These are phyloP conservation scores for Dicyrtoma fusca DNA, from an alignment of 2,888 invertebrate species.

Conservation along the genomic window DNA sequence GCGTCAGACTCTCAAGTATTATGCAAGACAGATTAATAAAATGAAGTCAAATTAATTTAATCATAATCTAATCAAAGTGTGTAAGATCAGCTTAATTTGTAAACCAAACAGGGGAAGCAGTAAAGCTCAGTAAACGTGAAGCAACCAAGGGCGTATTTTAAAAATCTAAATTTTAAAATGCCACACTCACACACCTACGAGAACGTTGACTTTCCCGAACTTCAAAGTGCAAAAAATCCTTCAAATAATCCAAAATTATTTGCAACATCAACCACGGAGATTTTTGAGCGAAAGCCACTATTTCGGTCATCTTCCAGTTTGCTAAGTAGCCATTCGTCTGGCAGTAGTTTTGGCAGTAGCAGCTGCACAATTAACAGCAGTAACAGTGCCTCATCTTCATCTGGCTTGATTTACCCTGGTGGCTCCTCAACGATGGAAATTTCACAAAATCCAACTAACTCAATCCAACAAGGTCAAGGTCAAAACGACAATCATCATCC, in stretches of 20 bases:
- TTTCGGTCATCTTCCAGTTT: background rate
- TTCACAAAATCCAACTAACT: background rate
- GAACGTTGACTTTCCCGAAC: background rate
- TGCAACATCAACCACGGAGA: background rate
- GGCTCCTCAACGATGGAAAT: background rate
- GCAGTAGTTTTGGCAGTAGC: too few relatives aligned
- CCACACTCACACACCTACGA: conserved; percentile 1
- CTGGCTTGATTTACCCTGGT: too few relatives aligned
- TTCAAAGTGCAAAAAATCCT: too few relatives aligned
- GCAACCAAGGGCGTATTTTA: too few relatives aligned
- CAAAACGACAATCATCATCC: background rate
- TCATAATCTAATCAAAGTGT: too few relatives aligned
- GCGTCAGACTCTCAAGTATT: too few relatives aligned
- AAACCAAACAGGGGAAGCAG: too few relatives aligned
- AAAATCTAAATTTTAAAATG: background rate
- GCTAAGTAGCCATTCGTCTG: background rate
- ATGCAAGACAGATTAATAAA: background rate
- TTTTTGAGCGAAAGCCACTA: background rate
- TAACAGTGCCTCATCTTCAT: too few relatives aligned
- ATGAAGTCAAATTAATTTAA: background rate
- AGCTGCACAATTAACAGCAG: too few relatives aligned
- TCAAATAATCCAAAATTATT: background rate
- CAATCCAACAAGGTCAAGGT: background rate
- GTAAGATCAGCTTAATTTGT: too few relatives aligned
- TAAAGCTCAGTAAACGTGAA: too few relatives aligned